A percentile compares a stretch with the other conserved stretches of the same genome.
These are phyloP conservation scores for Enteromius afrohamiltoni DNA, from an alignment of 2,797 vertebrate genomes.

Conservation along the genomic window DNA sequence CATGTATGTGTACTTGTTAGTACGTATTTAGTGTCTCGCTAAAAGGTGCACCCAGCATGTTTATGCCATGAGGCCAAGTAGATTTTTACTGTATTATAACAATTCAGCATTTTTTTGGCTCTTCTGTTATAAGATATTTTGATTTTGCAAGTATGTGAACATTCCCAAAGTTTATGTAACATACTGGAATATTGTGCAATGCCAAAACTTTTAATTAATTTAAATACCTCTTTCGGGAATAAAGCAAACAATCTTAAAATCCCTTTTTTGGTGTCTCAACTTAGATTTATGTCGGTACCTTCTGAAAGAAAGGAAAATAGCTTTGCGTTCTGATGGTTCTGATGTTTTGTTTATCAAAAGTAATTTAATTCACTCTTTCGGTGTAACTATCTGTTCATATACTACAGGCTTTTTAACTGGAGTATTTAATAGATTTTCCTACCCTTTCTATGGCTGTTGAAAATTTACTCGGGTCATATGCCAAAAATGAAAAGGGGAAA, in stretches of 20 bases:
- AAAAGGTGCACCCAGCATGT: too few relatives aligned
- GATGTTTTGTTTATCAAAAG: constrained; percentile 66
- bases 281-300: background rate
- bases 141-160: too few relatives aligned
- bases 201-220: too few relatives aligned
- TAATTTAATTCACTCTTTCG: constrained; percentile 65
- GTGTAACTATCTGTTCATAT: constrained; percentile 59
- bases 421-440: constrained; percentile 80
- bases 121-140: background rate
- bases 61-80: too few relatives aligned
- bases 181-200: too few relatives aligned
- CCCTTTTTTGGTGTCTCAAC: background rate
- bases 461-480: constrained; percentile 77
- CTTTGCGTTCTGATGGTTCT: constrained; percentile 48
- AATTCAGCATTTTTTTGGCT: background rate
- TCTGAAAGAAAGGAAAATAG: constrained; percentile 5
- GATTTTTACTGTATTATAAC: background rate
- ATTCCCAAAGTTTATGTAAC: too few relatives aligned
- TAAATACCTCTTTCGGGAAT: background rate
- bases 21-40: too few relatives aligned
- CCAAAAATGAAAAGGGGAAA: constrained; percentile 64
- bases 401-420: constrained; percentile 68
- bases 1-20: too few relatives aligned
- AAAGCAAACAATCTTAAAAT: background rate
- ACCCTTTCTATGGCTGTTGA: constrained; percentile 74